Conservation (phyloP, 2,113 vertebrate species). For the Boulengeromyrus knoepffleri region DNA sequence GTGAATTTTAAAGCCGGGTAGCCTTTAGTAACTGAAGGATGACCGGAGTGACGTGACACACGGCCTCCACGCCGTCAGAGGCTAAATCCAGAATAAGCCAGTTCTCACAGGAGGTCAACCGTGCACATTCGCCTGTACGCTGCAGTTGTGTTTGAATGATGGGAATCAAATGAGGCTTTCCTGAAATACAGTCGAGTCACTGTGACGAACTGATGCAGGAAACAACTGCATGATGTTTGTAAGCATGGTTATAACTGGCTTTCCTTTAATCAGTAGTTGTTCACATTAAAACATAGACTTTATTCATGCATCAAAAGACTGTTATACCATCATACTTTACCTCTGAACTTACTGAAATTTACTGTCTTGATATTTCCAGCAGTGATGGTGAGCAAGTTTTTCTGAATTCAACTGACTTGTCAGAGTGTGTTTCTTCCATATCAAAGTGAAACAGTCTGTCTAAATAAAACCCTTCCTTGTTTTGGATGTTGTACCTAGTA, state of each 20-base stretch:
- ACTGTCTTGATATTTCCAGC: neutral
- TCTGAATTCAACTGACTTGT: neutral
- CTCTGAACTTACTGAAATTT: neutral
- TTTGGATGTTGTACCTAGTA: neutral
- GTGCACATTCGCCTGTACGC: neutral
- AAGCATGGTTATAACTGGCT: neutral
- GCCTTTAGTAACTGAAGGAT: neutral
- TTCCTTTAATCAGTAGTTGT: neutral
- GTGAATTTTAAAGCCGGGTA: neutral
- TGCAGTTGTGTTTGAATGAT: neutral
- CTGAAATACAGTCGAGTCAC: neutral
- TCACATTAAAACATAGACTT: neutral
- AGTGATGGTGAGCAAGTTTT: neutral
- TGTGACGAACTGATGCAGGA: conserved; percentile 8
- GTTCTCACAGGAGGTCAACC: neutral
- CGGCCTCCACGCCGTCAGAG: neutral
- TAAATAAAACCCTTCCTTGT: neutral
- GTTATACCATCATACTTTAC: neutral
- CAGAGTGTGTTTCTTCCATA: neutral
- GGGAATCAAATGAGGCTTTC: neutral
- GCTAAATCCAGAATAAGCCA: neutral
- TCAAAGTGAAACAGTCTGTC: neutral
- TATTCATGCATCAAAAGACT: neutral
- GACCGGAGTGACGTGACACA: neutral
- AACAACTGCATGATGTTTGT: conserved; percentile 7